These are phyloP conservation scores for Augiades crinisus DNA, from an alignment of 2,888 invertebrate genomes.

Conservation along the genomic window DNA sequence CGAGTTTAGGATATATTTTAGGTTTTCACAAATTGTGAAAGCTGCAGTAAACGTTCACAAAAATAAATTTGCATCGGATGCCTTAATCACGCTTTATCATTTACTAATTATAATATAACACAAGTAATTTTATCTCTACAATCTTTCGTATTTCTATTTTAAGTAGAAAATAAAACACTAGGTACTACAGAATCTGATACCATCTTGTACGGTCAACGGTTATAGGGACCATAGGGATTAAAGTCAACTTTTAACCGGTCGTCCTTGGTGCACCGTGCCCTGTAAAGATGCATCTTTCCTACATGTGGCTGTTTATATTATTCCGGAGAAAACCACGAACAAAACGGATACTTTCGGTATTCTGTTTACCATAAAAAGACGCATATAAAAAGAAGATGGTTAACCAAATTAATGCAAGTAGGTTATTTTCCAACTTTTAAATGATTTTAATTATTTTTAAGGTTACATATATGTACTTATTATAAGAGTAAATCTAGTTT, in stretches of 20 bases:
- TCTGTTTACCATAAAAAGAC: neutral
- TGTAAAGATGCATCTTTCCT: conserved; percentile 18
- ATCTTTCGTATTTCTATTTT: conserved; percentile 12
- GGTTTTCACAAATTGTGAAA: too few species aligned
- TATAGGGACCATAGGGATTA: conserved; percentile 21
- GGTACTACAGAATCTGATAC: conserved; percentile 21
- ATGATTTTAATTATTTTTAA: too few species aligned
- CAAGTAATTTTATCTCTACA: neutral
- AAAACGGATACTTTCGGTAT: neutral
- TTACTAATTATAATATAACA: neutral
- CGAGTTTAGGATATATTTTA: too few species aligned
- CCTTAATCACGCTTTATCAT: too few species aligned
- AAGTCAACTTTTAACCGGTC: conserved; percentile 44
- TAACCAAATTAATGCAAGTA: too few species aligned
- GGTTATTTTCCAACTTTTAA: too few species aligned
- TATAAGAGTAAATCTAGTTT: too few species aligned
- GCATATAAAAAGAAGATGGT: too few species aligned
- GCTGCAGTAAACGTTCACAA: too few species aligned
- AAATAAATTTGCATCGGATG: too few species aligned
- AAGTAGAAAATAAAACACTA: conserved; percentile 18
- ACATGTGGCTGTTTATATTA: conserved; percentile 14
- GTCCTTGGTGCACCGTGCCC: conserved; percentile 48
- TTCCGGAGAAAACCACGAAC: conserved; percentile 1
- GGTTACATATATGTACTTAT: too few species aligned
- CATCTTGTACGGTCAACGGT: conserved; percentile 22